A percentile compares a stretch with the other conserved stretches of the same genome.
phyloP scores from a whole-genome alignment of 2,113 vertebrate species.

The Meriones unguiculatus region DNA sequence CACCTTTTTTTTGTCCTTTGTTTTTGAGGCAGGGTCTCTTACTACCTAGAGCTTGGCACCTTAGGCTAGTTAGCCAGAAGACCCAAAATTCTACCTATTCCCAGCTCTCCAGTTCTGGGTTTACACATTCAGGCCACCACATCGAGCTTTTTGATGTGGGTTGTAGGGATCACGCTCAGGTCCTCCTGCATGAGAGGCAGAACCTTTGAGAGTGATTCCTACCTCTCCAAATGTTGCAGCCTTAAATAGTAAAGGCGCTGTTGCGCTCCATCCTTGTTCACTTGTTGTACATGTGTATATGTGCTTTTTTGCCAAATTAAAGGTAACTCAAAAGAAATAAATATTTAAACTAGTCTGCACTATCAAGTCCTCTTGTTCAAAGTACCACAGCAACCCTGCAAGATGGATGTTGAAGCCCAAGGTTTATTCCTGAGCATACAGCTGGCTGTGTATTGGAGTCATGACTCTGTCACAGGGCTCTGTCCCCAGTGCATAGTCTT shows the following conservation, averaged over 20 bases:
- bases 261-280: not conserved
- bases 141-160: too few relatives aligned
- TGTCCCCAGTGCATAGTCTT: not conserved
- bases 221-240: not conserved
- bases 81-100: too few relatives aligned
- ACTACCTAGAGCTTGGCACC: not conserved
- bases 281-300: not conserved
- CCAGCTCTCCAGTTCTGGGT: not conserved
- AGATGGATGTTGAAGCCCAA: not conserved
- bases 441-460: not conserved
- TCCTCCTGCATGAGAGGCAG: not conserved
- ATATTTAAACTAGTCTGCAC: not conserved
- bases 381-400: not conserved
- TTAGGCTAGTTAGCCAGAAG: not conserved
- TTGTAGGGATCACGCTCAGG: not conserved
- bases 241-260: not conserved
- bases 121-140: not conserved
- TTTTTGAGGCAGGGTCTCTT: not conserved
- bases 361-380: not conserved
- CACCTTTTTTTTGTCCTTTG: not conserved
- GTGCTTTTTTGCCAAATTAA: constrained; percentile 10
- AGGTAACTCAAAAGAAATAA: not conserved
- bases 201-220: too few relatives aligned
- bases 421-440: not conserved
- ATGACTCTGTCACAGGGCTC: not conserved